Percentiles rank a stretch among this genome's conserved stretches.
Conservation (phyloP, 1,140 invertebrate genomes). For the Dolichoris vasculosae region DNA sequence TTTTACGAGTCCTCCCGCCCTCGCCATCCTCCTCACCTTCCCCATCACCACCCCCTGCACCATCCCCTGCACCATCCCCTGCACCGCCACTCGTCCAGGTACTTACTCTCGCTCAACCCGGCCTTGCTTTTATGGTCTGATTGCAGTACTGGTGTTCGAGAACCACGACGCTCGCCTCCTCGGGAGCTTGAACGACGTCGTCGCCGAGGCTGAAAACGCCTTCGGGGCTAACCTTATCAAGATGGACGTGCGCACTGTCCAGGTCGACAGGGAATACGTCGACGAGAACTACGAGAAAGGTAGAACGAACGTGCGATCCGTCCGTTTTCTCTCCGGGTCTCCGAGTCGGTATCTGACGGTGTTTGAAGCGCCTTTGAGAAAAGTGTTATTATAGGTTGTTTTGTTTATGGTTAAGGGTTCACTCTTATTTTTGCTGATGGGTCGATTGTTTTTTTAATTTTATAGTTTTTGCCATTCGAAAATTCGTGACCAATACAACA, state of each 20-base stretch:
- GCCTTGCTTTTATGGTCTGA: neutral
- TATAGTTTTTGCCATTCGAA: too few species aligned
- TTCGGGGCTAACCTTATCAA: constrained; percentile 57
- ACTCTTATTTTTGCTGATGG: too few species aligned
- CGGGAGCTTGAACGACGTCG: constrained; percentile 60
- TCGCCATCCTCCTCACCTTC: neutral
- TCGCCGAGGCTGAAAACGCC: constrained; percentile 60
- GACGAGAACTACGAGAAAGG: constrained; percentile 64
- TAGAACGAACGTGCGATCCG: constrained; percentile 38
- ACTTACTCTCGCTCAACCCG: too few species aligned
- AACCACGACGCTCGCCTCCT: constrained; percentile 60
- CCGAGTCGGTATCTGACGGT: too few species aligned
- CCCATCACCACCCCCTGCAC: too few species aligned
- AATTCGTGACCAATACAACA: too few species aligned
- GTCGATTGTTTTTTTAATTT: too few species aligned
- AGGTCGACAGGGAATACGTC: constrained; percentile 63
- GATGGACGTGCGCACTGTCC: constrained; percentile 59
- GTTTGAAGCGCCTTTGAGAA: too few species aligned
- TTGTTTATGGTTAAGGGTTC: too few species aligned
- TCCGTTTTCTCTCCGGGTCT: too few species aligned
- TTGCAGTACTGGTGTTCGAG: constrained; percentile 67
- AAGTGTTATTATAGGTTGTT: too few species aligned
- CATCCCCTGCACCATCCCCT: too few species aligned
- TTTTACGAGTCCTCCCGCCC: neutral
- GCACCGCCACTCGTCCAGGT: neutral